Evolutionary conservation across 1,140 invertebrate species (phyloP).

Genomic region (Brachionus asplanchnoidis): DNA sequence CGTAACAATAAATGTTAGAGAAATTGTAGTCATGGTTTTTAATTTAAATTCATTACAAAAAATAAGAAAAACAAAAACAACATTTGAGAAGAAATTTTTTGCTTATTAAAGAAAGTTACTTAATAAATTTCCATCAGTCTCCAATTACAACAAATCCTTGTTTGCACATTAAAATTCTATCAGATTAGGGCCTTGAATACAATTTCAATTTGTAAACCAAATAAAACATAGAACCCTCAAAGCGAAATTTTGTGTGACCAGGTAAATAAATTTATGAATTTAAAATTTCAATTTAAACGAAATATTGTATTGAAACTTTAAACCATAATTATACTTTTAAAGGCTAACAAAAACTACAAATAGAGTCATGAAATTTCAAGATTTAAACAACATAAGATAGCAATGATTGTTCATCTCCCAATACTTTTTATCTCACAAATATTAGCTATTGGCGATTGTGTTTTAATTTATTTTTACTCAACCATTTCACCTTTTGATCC

Average conservation of each 20-base stretch:
- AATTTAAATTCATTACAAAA: background rate
- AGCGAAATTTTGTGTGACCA: background rate
- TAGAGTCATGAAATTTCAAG: background rate
- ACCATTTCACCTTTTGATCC: background rate
- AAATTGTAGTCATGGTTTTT: background rate
- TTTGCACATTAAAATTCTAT: background rate
- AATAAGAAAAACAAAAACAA: background rate
- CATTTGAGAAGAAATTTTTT: background rate
- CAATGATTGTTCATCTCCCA: background rate
- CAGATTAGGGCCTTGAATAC: background rate
- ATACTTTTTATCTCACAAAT: background rate
- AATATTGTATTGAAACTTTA: background rate
- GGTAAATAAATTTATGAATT: constrained; percentile 5
- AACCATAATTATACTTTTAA: background rate
- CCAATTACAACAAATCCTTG: background rate
- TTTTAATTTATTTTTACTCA: background rate
- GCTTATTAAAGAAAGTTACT: background rate
- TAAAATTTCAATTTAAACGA: background rate
- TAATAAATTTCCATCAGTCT: background rate
- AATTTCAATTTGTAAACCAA: background rate
- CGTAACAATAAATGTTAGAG: background rate
- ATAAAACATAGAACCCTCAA: background rate
- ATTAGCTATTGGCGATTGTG: background rate
- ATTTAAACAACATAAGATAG: background rate
- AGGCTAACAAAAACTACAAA: background rate